These are phyloP conservation scores for Atlantisia rogersi DNA, from an alignment of 2,113 vertebrate genomes.

Conservation along the genomic window DNA sequence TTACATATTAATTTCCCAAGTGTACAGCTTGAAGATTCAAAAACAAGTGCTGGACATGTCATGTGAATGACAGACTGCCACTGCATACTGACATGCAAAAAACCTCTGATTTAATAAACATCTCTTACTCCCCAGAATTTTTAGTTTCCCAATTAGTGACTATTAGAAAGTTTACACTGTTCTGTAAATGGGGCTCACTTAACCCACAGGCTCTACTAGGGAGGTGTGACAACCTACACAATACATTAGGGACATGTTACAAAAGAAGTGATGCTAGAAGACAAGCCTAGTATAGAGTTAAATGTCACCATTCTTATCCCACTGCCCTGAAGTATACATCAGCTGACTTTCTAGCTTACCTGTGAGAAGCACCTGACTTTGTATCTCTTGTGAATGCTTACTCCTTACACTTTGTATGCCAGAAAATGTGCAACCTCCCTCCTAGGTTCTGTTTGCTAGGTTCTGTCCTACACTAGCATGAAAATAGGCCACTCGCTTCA, in stretches of 20 bases:
- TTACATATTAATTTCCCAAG: neutral
- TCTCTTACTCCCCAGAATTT: neutral
- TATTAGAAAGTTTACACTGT: neutral
- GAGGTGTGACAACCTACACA: neutral
- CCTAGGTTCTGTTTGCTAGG: neutral
- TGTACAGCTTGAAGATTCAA: neutral
- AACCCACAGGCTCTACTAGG: neutral
- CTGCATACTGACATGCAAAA: neutral
- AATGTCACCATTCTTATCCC: neutral
- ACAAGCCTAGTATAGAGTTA: neutral
- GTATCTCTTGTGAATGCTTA: neutral
- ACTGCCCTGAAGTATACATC: neutral
- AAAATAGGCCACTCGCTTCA: conserved; percentile 12
- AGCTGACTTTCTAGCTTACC: neutral
- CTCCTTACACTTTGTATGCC: neutral
- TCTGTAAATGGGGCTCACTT: neutral
- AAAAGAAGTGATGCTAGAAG: neutral
- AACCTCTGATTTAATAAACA: neutral
- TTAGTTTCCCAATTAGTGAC: neutral
- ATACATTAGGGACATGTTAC: neutral
- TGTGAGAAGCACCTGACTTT: neutral
- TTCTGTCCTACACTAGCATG: neutral
- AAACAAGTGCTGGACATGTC: neutral
- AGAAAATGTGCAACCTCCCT: neutral
- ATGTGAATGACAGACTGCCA: neutral